Conservation (phyloP, 2,113 vertebrate species). For the Seriola aureovittata region DNA sequence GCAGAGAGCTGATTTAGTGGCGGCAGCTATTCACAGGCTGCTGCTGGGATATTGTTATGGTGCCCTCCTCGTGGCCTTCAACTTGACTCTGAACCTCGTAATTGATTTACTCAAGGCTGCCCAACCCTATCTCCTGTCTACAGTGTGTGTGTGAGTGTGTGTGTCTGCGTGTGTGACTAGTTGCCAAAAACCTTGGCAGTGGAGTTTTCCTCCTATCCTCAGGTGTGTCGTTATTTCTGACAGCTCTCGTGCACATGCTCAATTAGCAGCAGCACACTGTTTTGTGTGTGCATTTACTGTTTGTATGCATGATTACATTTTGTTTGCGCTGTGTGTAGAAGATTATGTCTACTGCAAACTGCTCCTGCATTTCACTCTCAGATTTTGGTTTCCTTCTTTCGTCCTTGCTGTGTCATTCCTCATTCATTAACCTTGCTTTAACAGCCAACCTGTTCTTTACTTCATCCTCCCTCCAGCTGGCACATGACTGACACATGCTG, state of each 20-base stretch:
- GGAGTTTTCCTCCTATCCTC: conserved; percentile 22
- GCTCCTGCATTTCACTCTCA: not conserved
- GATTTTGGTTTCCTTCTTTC: conserved; percentile 14
- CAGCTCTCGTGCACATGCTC: conserved; percentile 30
- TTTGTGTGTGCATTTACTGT: not conserved
- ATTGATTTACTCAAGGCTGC: conserved; percentile 77
- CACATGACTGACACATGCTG: conserved; percentile 33
- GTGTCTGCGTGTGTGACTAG: conserved; percentile 25
- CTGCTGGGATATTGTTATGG: conserved; percentile 59
- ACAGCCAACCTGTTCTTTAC: conserved; percentile 12
- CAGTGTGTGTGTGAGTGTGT: conserved; percentile 41
- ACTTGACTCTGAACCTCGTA: conserved; percentile 76
- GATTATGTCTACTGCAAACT: not conserved
- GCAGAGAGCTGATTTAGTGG: conserved; percentile 63
- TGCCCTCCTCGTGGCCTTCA: conserved; percentile 66
- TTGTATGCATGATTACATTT: not conserved
- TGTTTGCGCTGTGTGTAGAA: not conserved
- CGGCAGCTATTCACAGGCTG: conserved; percentile 60
- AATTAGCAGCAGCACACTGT: not conserved
- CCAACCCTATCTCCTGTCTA: conserved; percentile 60
- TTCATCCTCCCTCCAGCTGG: conserved; percentile 38
- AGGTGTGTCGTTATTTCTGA: conserved; percentile 35
- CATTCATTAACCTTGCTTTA: conserved; percentile 59
- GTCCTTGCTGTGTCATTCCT: conserved; percentile 3
- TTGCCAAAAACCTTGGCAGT: conserved; percentile 14